These are phyloP conservation scores for Mormoops blainvillei DNA, from an alignment of 2,113 vertebrate genomes.

Conservation along the genomic window DNA sequence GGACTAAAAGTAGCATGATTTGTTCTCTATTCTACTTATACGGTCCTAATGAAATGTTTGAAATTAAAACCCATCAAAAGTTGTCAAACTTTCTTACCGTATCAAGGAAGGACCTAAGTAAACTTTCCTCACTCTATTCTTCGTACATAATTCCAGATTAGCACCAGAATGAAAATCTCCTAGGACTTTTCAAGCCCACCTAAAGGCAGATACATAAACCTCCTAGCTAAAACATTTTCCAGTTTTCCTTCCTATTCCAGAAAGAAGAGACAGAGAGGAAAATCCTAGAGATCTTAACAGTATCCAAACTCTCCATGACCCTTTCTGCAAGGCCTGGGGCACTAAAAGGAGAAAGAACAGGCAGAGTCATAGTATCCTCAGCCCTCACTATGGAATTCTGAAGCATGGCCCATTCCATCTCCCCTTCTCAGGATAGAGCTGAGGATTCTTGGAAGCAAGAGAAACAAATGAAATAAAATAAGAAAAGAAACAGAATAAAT, in stretches of 20 bases:
- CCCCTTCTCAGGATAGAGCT: neutral
- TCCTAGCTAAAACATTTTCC: neutral
- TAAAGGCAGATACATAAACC: neutral
- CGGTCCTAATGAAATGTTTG: neutral
- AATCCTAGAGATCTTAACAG: neutral
- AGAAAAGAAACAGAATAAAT: neutral
- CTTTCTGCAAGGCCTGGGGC: too few species aligned
- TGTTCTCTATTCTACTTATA: neutral
- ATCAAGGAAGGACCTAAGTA: neutral
- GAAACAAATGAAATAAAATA: neutral
- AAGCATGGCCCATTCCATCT: neutral
- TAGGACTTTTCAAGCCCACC: neutral
- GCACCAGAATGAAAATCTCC: neutral
- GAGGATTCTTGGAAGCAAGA: neutral
- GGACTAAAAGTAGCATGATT: rapidly evolving
- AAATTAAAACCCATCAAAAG: neutral
- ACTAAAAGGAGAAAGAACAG: neutral
- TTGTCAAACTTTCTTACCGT: neutral
- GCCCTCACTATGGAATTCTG: neutral
- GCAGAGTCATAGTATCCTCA: neutral
- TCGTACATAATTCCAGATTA: neutral
- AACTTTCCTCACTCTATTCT: neutral
- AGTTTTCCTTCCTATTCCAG: neutral
- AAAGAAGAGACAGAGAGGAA: neutral
- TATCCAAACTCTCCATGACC: neutral